Base-by-base conservation (phyloP, 1,140 invertebrate genomes). In the Anastrepha obliqua region DNA sequence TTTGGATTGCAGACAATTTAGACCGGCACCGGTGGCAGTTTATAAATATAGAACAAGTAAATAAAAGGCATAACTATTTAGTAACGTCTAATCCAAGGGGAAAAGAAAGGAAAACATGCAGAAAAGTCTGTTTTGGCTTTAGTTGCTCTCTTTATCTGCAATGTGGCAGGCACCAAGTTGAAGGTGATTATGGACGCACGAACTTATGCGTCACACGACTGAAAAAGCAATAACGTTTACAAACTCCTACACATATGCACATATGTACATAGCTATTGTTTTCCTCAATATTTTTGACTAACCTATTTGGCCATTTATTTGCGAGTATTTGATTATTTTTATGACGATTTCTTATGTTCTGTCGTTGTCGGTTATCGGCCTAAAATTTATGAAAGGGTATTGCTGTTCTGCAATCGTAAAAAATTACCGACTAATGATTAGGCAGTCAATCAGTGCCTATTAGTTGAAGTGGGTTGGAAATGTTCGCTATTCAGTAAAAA, bases 51-150 rank as follows among this genome's bases (percentile, higher is more conserved):
- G 42, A 17, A 13, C 17, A 47, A 17, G 44, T 74, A 74, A 55
- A 81, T 81, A 55, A 47, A 9, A 8, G 13, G 6, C 42, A 81
- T 74, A 74, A 51, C 11, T 20, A 74, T 42, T 81, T 42, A 81
- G 64, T 11, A 20, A 39, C 60, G 15, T 13, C 7, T 9, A 67
- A n/a, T 47, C 47, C 2, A 81, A n/a, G 7, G n/a, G 47, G 2
- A 51, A 55, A 81, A 81, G 74, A 81, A 55, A 81, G 55, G 74
- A 81, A 81, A 81, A 81, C 74, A 55, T 55, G 2, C 8, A 55
- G 15, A 47, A 81, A 81, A 81, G 17, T 81, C 74, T 81, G 74
- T 81, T 81, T 81, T 81, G n/a, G 15, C 29, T 17, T 17, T 42
- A 6, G 17, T 29, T 20, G 44, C 47, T 81, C 55, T 55, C 47